Evolutionary conservation across 1,140 invertebrate species (phyloP), one percentile per base, ranked within the genome.

Genomic region (Pseudomyrmex flavicornis): DNA sequence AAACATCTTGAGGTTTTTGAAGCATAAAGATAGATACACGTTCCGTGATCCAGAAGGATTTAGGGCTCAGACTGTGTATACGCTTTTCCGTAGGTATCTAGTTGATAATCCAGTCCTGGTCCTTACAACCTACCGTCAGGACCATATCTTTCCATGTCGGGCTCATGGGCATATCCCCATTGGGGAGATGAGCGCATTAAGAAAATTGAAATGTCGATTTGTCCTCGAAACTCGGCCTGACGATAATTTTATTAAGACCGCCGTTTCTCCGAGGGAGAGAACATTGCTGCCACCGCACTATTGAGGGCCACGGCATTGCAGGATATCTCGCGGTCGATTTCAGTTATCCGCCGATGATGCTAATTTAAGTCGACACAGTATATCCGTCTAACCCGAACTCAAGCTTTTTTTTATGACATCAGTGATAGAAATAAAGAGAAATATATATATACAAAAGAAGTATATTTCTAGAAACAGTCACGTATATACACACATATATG

Each of bases 151-250:
- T 66, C 85, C 46, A 35, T 86, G 89, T 70, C 84, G 86, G 63
- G 56, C 79, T 65, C 79, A 35, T 56, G 66, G 62, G 76, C 65
- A 88, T 84, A 85, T 83, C 88, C 76, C 85, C 85, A 87, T 79
- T 83, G 86, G 87, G 84, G 87, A 88, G 86, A 88, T 82, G 88
- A 90, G 86, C 86, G 93, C 93, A 94, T 94, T 94, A 94, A 92
- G 92, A 93, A 94, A 94, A 94, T 94, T 94, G 93, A 94, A 94
- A 94, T 92, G 93, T 94, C 93, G 93, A 94, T 94, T 94, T 94
- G 93, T 94, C 92, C 92, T 85, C 90, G 88, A 88, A 90, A 93
- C 88, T 91, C 88, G 82, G 84, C 85, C 90, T 90, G 76, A 90
- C 84, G 90, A 91, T 94, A 94, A 94, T 94, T 93, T 87, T 87